Percentiles rank a stretch among this genome's conserved stretches.
Evolutionary conservation across 2,888 invertebrate species (phyloP).

Genomic region (Hemithea aestivaria): DNA sequence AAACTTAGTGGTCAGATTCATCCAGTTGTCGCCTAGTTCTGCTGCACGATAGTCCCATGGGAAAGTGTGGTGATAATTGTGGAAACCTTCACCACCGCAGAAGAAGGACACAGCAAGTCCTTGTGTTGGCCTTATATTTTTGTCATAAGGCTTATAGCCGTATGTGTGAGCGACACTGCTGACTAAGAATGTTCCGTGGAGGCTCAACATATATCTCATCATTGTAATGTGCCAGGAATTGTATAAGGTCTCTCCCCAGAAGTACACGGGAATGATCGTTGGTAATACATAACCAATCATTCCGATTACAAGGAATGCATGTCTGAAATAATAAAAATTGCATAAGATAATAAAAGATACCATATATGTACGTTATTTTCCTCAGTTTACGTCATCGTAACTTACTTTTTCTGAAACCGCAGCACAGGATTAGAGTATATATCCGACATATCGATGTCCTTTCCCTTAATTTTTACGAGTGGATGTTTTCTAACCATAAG

Average conservation of each 20-base stretch:
- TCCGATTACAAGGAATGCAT: slow-evolving; percentile 81
- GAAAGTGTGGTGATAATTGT: no score
- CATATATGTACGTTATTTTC: no score
- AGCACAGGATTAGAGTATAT: slow-evolving; percentile 84
- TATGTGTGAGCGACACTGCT: neutral
- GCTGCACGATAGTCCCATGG: no score
- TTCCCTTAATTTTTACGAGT: slow-evolving; percentile 84
- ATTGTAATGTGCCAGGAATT: neutral
- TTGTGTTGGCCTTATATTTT: neutral
- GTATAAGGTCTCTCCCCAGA: neutral
- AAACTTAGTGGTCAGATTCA: no score
- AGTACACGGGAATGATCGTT: neutral
- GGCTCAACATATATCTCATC: neutral
- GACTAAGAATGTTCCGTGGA: neutral
- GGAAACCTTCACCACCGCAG: neutral
- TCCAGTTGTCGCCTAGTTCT: no score
- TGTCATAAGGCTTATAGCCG: neutral
- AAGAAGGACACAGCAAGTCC: neutral
- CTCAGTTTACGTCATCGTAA: no score
- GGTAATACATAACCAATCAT: slow-evolving; percentile 59
- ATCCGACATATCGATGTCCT: slow-evolving; percentile 84
- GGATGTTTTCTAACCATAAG: slow-evolving; percentile 86
- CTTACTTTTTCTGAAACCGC: slow-evolving; percentile 83
- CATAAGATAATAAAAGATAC: neutral
- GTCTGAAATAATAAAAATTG: slow-evolving; percentile 52